Conservation (phyloP, 1,140 invertebrate species). For the Pygmarrhopalites habei region DNA sequence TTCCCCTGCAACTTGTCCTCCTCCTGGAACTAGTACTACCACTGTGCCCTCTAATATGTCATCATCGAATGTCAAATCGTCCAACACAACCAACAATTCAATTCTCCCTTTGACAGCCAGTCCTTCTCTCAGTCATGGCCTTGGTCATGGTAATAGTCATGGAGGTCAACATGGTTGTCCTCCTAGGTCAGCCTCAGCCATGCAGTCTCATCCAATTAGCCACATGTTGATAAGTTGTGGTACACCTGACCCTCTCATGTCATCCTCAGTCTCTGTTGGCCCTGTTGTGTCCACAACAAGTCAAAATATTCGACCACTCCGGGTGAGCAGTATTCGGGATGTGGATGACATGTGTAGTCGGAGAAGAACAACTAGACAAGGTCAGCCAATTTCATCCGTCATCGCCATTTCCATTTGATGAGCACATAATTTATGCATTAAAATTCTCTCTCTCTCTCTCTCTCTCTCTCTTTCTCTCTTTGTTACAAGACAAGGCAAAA, state of each 20-base stretch:
- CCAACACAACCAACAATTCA: conserved; percentile 17
- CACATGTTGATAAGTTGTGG: no score
- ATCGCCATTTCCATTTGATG: no score
- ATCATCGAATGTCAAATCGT: no score
- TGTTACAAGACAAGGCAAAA: no score
- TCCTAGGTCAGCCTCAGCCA: not conserved
- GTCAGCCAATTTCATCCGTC: conserved; percentile 10
- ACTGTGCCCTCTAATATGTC: conserved; percentile 21
- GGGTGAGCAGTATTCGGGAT: conserved; percentile 30
- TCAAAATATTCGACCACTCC: conserved; percentile 23
- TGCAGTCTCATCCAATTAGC: not conserved
- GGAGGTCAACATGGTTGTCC: not conserved
- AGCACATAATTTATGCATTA: no score
- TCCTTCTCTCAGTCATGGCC: conserved; percentile 7
- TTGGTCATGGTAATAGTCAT: not conserved
- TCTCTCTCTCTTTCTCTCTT: no score
- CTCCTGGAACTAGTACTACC: conserved; percentile 16
- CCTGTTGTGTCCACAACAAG: not conserved
- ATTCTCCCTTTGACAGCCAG: conserved; percentile 4
- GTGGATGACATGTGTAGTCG: conserved; percentile 28
- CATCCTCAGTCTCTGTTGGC: no score
- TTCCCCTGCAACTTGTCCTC: not conserved
- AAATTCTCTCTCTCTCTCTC: no score
- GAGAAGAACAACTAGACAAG: conserved; percentile 28
- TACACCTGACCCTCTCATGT: no score